These are phyloP conservation scores for Andrena dorsata DNA, from an alignment of 2,888 invertebrate genomes.

Conservation along the genomic window DNA sequence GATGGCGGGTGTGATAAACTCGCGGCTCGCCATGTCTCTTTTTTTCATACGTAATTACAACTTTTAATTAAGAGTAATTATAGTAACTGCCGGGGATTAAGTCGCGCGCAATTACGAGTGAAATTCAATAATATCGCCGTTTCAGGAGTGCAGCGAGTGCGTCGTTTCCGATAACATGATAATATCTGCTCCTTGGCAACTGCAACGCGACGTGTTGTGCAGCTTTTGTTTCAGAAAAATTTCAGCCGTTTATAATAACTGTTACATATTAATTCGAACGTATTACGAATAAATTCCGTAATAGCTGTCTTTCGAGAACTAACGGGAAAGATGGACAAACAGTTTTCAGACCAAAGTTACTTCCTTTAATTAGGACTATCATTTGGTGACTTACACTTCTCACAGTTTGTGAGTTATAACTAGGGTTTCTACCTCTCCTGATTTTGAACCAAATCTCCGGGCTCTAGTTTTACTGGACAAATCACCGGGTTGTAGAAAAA, in stretches of 20 bases:
- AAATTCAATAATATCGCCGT: constrained; percentile 27
- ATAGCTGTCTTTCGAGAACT: too few species aligned
- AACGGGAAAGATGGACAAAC: too few species aligned
- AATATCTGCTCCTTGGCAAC: neutral
- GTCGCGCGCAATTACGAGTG: neutral
- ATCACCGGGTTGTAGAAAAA: too few species aligned
- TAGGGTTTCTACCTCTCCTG: too few species aligned
- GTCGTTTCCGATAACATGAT: neutral
- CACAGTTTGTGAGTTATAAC: too few species aligned
- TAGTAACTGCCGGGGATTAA: constrained; percentile 17
- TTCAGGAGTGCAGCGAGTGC: neutral
- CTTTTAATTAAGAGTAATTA: constrained; percentile 40
- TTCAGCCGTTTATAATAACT: neutral
- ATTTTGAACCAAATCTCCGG: too few species aligned
- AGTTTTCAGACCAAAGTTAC: too few species aligned
- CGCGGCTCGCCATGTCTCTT: neutral
- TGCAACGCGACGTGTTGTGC: neutral
- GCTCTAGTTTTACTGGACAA: too few species aligned
- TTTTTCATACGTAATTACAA: constrained; percentile 25
- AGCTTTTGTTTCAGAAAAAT: neutral
- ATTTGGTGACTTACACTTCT: too few species aligned
- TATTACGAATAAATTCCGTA: too few species aligned
- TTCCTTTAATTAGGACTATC: too few species aligned
- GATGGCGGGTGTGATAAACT: constrained; percentile 49
- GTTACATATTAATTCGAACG: too few species aligned